phyloP scores from a whole-genome alignment of 2,797 vertebrate species.

The Garrulus glandarius region DNA sequence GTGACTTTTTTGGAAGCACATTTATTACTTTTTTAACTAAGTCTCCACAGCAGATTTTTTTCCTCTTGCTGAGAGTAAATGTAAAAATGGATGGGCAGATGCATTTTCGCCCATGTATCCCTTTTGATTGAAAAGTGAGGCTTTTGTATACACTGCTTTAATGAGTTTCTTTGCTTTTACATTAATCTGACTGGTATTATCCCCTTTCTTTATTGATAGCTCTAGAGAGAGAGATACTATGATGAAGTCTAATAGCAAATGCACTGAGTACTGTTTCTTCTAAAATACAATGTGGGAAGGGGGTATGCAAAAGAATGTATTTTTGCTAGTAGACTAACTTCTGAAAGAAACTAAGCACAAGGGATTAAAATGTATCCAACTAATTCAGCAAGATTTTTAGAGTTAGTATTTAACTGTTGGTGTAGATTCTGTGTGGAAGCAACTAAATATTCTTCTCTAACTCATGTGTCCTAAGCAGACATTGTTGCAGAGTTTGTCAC shows the following conservation, averaged over 20 bases:
- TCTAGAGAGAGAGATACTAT: conserved; percentile 65
- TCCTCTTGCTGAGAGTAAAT: background rate
- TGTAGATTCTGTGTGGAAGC: conserved; percentile 67
- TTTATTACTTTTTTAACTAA: background rate
- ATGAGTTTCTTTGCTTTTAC: conserved; percentile 58
- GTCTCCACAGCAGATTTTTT: background rate
- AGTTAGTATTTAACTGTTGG: conserved; percentile 72
- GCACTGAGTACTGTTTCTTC: conserved; percentile 79
- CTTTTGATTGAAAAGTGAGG: conserved; percentile 7
- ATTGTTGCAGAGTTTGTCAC: conserved; percentile 61
- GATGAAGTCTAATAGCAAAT: conserved; percentile 76
- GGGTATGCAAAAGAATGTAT: conserved; percentile 72
- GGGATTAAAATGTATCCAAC: conserved; percentile 53
- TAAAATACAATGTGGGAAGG: conserved; percentile 57
- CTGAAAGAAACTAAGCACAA: conserved; percentile 78
- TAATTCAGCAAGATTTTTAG: conserved; percentile 67
- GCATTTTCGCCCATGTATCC: background rate
- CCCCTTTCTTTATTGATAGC: conserved; percentile 65
- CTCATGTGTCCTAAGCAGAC: conserved; percentile 49
- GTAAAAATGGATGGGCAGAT: background rate
- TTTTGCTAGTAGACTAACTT: conserved; percentile 77
- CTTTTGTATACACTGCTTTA: conserved; percentile 57
- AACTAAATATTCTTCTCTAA: conserved; percentile 60
- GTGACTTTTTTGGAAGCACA: background rate
- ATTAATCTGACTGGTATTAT: conserved; percentile 66